Evolutionary conservation across 35 echinoderm and acorn worm genomes (phyloP).

Genomic region (Apostichopus parvimensis): DNA sequence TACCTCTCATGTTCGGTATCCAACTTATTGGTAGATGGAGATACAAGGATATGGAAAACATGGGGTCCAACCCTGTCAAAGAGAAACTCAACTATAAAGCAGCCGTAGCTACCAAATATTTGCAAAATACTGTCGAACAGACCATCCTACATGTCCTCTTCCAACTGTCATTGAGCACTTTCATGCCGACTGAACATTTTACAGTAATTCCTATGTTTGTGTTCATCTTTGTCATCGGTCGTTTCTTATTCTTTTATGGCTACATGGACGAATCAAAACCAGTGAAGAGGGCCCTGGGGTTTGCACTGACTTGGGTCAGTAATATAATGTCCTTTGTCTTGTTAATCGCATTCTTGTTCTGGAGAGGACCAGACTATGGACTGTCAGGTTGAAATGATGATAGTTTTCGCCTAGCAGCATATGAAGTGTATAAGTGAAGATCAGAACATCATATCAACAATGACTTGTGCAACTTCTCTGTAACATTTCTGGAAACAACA

Average conservation of each 20-base stretch:
- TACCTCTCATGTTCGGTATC: not conserved
- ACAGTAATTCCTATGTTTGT: not conserved
- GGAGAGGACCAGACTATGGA: conserved; percentile 17
- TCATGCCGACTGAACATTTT: not conserved
- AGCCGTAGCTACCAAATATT: not conserved
- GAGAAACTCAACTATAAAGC: not conserved
- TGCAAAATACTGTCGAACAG: not conserved
- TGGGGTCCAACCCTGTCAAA: not conserved
- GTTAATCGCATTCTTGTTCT: conserved; percentile 6
- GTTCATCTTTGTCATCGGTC: not conserved
- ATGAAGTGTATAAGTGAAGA: too few relatives aligned
- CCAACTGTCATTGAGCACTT: not conserved
- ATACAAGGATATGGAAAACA: conserved; percentile 32
- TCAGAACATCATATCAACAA: too few relatives aligned
- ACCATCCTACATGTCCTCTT: not conserved
- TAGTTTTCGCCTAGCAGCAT: too few relatives aligned
- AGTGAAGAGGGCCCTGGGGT: conserved; percentile 30
- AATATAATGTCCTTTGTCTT: conserved; percentile 7
- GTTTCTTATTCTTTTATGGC: conserved; percentile 18
- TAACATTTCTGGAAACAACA: too few relatives aligned
- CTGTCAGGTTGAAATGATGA: not conserved
- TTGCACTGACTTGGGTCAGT: conserved; percentile 15
- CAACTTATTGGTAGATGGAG: not conserved
- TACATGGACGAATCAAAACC: conserved; percentile 37
- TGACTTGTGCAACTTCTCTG: too few relatives aligned